phyloP scores from a whole-genome alignment of 2,888 invertebrate species.

The Cynaeus angustus region DNA sequence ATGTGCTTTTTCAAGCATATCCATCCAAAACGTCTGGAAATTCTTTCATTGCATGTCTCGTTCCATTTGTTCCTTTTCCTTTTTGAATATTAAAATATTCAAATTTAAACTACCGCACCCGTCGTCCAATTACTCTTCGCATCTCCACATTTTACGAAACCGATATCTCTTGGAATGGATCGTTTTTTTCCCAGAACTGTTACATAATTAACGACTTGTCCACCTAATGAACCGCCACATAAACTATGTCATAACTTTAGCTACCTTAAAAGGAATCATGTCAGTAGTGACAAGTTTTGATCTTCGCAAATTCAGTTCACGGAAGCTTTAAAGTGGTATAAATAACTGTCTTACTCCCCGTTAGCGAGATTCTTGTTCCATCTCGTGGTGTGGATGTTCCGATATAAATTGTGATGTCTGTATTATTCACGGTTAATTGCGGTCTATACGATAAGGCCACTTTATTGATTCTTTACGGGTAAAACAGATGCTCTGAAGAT shows the following conservation, averaged over 20 bases:
- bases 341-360: slow-evolving; percentile 25
- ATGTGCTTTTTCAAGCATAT: no score
- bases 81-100: slow-evolving; percentile 37
- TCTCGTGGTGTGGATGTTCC: slow-evolving; percentile 5
- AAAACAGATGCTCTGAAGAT: slow-evolving; percentile 16
- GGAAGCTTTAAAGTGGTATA: slow-evolving; percentile 14
- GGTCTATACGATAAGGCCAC: slow-evolving; percentile 17
- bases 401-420: slow-evolving; percentile 29
- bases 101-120: slow-evolving; percentile 13
- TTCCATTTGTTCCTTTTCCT: slow-evolving; percentile 5
- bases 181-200: slow-evolving; percentile 8
- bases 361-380: slow-evolving; percentile 13
- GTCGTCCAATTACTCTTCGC: slow-evolving; percentile 12
- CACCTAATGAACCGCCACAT: slow-evolving; percentile 5
- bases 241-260: not conserved
- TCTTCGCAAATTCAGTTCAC: slow-evolving; percentile 26
- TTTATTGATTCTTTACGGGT: slow-evolving; percentile 32
- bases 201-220: slow-evolving; percentile 11
- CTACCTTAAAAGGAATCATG: slow-evolving; percentile 38
- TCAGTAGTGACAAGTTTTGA: slow-evolving; percentile 33
- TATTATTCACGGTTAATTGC: slow-evolving; percentile 41
- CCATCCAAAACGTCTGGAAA: not conserved
- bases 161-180: not conserved
- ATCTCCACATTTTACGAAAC: slow-evolving; percentile 9
- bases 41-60: slow-evolving; percentile 14